These are phyloP conservation scores for Orthonevra nobilis DNA, from an alignment of 2,888 invertebrate species.

Conservation along the genomic window DNA sequence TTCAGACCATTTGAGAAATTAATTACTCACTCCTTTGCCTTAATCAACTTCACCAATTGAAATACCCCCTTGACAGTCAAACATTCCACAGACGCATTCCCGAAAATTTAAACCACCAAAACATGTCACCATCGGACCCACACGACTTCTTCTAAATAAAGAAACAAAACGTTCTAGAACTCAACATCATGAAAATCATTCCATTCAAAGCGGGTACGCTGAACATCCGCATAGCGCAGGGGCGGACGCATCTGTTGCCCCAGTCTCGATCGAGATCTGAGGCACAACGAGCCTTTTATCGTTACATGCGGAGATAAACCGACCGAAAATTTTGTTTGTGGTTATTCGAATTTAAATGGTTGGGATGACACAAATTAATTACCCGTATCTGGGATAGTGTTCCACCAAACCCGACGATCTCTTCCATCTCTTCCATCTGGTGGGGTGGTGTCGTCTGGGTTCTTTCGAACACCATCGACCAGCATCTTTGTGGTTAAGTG, in stretches of 20 bases:
- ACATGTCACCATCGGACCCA: conserved; percentile 25
- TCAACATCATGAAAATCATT: no score
- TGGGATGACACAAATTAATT: conserved; percentile 65
- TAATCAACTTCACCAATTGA: conserved; percentile 18
- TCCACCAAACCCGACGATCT: conserved; percentile 73
- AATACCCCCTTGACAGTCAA: background rate
- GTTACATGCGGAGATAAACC: conserved; percentile 23
- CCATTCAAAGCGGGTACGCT: background rate
- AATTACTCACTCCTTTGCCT: conserved; percentile 20
- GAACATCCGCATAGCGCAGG: conserved; percentile 5
- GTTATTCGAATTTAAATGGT: conserved; percentile 60
- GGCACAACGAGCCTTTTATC: conserved; percentile 37
- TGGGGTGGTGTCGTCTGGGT: conserved; percentile 74
- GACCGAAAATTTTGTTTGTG: conserved; percentile 25
- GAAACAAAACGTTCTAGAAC: conserved; percentile 1
- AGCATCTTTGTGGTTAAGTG: conserved; percentile 33
- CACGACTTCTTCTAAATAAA: conserved; percentile 5
- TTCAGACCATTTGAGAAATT: no score
- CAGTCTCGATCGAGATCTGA: no score
- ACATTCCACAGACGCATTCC: conserved; percentile 20
- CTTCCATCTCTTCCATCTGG: conserved; percentile 72
- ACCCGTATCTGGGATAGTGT: conserved; percentile 44
- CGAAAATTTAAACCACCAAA: conserved; percentile 12
- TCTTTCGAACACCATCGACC: conserved; percentile 38
- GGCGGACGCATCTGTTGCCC: conserved; percentile 14